Evolutionary conservation across 2,888 invertebrate genomes (phyloP).

Genomic region (Corbicula japonica): DNA sequence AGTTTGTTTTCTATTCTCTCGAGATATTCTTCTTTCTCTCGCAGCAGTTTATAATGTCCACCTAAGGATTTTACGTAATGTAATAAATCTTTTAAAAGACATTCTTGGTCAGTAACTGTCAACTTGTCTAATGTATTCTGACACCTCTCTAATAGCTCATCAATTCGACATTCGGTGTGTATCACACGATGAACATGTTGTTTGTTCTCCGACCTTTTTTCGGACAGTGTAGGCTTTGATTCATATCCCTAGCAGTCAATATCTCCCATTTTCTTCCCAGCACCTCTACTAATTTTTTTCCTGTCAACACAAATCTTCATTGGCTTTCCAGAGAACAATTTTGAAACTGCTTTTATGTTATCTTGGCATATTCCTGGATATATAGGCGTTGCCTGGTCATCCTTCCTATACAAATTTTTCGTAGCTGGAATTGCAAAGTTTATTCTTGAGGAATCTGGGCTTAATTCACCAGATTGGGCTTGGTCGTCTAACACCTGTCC

Average conservation of each 20-base stretch:
- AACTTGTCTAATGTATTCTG: not conserved
- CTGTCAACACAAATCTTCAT: slow-evolving; percentile 19
- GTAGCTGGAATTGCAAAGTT: slow-evolving; percentile 30
- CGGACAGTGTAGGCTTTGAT: slow-evolving; percentile 17
- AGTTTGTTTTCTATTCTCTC: slow-evolving; percentile 8
- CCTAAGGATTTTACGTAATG: not conserved
- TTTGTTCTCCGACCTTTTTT: not conserved
- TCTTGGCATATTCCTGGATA: slow-evolving; percentile 5
- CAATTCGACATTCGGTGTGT: not conserved
- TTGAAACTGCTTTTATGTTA: not conserved
- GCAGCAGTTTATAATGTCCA: not conserved
- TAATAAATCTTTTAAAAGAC: not conserved
- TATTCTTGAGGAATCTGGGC: not conserved
- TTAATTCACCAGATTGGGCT: not conserved
- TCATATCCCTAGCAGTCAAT: slow-evolving; percentile 36
- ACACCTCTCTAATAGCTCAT: not conserved
- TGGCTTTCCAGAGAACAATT: not conserved
- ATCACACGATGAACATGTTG: not conserved
- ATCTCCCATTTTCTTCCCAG: slow-evolving; percentile 26
- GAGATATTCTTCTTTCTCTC: not conserved
- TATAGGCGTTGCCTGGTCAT: not conserved
- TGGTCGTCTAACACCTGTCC: slow-evolving; percentile 12
- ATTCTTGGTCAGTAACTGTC: not conserved
- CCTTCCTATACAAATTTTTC: not conserved
- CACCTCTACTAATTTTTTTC: slow-evolving; percentile 29